These are phyloP conservation scores for Diplolepis rosae DNA, from an alignment of 2,888 invertebrate species.

Conservation along the genomic window DNA sequence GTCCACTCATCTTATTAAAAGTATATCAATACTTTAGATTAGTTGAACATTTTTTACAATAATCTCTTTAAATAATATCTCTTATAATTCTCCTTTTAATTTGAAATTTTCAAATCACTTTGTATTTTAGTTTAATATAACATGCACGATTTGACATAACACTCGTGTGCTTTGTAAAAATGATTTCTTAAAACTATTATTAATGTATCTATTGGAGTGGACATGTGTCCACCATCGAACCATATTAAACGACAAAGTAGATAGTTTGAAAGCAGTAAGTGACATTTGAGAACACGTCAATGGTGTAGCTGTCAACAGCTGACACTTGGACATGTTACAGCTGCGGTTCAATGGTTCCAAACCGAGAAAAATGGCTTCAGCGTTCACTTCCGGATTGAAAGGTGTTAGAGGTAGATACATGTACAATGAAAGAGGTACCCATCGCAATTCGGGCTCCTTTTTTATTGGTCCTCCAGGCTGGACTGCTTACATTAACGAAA, in stretches of 20 bases:
- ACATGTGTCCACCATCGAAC: slow-evolving; percentile 13
- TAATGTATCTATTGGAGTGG: neutral
- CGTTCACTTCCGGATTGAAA: slow-evolving; percentile 13
- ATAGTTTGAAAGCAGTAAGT: neutral
- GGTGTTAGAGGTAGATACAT: neutral
- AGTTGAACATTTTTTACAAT: too few relatives aligned
- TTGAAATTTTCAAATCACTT: too few relatives aligned
- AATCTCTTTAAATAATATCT: neutral
- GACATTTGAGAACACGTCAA: slow-evolving; percentile 21
- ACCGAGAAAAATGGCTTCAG: slow-evolving; percentile 18
- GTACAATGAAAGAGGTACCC: neutral
- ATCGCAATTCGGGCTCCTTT: neutral
- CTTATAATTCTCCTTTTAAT: neutral
- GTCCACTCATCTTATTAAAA: neutral
- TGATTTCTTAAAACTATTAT: too few relatives aligned
- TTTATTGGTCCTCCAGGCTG: neutral
- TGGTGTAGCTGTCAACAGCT: slow-evolving; percentile 21
- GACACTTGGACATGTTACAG: slow-evolving; percentile 24
- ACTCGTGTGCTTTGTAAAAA: too few relatives aligned
- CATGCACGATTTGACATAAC: too few relatives aligned
- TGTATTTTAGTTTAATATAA: too few relatives aligned
- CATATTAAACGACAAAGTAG: slow-evolving; percentile 2
- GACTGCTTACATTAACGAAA: neutral
- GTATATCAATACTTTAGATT: neutral
- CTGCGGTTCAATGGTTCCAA: slow-evolving; percentile 8